A percentile compares a stretch with the other conserved stretches of the same genome.
phyloP scores from a whole-genome alignment of 2,888 invertebrate species.

The Timandra comae region DNA sequence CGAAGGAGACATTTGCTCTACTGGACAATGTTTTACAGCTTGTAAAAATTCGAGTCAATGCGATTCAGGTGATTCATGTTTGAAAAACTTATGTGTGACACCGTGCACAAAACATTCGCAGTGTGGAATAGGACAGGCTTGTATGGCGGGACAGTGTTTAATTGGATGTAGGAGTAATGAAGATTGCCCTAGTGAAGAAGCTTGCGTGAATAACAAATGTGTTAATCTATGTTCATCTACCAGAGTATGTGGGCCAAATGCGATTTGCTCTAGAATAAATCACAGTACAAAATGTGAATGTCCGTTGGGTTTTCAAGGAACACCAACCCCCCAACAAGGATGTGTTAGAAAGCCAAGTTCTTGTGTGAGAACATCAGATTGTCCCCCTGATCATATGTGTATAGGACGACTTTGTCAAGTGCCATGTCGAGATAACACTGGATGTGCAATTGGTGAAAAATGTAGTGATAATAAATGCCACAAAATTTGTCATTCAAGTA shows the following conservation, averaged over 20 bases:
- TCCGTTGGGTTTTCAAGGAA: constrained; percentile 90
- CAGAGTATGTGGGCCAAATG: constrained; percentile 89
- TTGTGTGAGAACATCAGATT: constrained; percentile 82
- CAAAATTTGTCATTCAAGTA: constrained; percentile 92
- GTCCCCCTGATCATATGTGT: constrained; percentile 87
- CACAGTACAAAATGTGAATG: constrained; percentile 88
- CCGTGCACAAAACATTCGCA: constrained; percentile 89
- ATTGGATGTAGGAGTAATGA: constrained; percentile 90
- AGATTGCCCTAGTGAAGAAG: constrained; percentile 85
- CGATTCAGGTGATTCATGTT: constrained; percentile 85
- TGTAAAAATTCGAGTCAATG: constrained; percentile 88
- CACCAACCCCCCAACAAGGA: constrained; percentile 91
- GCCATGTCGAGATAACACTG: constrained; percentile 83
- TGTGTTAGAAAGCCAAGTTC: constrained; percentile 87
- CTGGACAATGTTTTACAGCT: constrained; percentile 89
- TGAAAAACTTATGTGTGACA: constrained; percentile 86
- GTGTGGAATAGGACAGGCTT: constrained; percentile 87
- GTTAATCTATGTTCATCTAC: constrained; percentile 87
- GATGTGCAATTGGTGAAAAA: constrained; percentile 90
- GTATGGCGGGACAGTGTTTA: constrained; percentile 85
- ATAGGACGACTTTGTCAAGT: constrained; percentile 86
- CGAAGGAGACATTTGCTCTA: constrained; percentile 85
- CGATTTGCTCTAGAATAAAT: constrained; percentile 84
- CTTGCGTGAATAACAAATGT: constrained; percentile 91
- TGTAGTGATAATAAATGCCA: constrained; percentile 87